Conservation (phyloP, 2,797 vertebrate genomes). For the Bovichtus diacanthus region DNA sequence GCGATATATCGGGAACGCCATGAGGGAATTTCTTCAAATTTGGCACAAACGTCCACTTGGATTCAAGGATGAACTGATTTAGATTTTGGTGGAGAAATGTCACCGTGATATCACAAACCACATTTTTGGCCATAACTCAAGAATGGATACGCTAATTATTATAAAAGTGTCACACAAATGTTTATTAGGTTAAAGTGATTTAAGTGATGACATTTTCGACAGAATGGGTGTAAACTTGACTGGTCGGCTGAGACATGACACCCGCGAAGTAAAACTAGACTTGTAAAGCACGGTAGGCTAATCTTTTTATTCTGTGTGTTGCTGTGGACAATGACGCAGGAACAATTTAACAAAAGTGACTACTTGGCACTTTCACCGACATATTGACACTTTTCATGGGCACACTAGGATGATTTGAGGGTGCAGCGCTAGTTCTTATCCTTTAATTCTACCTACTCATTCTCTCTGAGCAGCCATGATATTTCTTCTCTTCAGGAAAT, state of each 20-base stretch:
- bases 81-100: no score
- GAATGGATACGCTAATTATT: background rate
- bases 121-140: background rate
- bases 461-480: constrained; percentile 10
- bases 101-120: no score
- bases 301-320: background rate
- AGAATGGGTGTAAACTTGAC: background rate
- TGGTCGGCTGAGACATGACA: background rate
- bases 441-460: background rate
- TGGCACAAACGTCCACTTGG: rapidly evolving
- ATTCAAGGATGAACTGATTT: background rate
- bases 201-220: background rate
- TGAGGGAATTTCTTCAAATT: background rate
- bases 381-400: background rate
- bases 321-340: background rate
- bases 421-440: background rate
- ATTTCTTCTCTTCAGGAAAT: constrained; percentile 87
- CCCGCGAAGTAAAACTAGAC: constrained; percentile 1
- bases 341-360: constrained; percentile 11
- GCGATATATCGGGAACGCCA: background rate
- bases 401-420: background rate
- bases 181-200: background rate
- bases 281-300: background rate
- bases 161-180: background rate
- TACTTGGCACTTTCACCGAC: background rate